phyloP scores from a whole-genome alignment of 2,888 invertebrate genomes.

The Odontocerum albicorne region DNA sequence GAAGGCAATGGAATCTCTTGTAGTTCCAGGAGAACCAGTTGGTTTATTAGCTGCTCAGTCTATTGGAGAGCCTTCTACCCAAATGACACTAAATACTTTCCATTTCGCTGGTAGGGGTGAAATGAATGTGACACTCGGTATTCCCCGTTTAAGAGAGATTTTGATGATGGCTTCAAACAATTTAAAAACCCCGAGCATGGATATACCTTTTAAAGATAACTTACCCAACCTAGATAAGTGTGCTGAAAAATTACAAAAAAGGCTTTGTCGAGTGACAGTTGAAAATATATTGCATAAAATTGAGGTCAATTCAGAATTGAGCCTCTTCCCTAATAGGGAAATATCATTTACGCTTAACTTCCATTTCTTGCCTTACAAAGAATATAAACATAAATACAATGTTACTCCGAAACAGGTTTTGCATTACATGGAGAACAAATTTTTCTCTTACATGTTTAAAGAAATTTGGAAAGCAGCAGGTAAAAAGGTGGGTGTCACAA shows the following conservation, averaged over 20 bases:
- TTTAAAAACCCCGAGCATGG: conserved; percentile 96
- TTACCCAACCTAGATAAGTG: conserved; percentile 53
- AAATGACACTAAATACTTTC: conserved; percentile 99
- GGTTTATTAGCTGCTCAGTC: conserved; percentile 96
- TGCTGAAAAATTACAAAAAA: conserved; percentile 70
- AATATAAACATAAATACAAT: conserved; percentile 72
- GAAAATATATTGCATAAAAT: conserved; percentile 77
- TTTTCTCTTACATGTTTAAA: conserved; percentile 67
- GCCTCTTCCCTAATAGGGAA: conserved; percentile 56
- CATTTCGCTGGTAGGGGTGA: conserved; percentile 99
- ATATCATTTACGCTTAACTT: conserved; percentile 71
- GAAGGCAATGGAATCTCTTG: conserved; percentile 76
- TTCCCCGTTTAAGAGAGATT: conserved; percentile 94
- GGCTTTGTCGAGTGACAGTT: conserved; percentile 77
- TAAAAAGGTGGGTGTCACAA: conserved; percentile 53
- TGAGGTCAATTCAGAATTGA: conserved; percentile 61
- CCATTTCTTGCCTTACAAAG: conserved; percentile 70
- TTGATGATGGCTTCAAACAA: conserved; percentile 93
- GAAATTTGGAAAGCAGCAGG: conserved; percentile 63
- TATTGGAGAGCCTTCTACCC: conserved; percentile 98
- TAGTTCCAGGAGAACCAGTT: conserved; percentile 93
- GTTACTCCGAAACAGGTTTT: conserved; percentile 72
- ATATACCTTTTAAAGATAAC: conserved; percentile 74
- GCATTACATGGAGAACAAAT: conserved; percentile 71
- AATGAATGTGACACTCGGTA: conserved; percentile 99